Evolutionary conservation across 2,797 vertebrate genomes (phyloP), one percentile per base, ranked within the genome.

Genomic region (Pseudotriccus pelzelni): DNA sequence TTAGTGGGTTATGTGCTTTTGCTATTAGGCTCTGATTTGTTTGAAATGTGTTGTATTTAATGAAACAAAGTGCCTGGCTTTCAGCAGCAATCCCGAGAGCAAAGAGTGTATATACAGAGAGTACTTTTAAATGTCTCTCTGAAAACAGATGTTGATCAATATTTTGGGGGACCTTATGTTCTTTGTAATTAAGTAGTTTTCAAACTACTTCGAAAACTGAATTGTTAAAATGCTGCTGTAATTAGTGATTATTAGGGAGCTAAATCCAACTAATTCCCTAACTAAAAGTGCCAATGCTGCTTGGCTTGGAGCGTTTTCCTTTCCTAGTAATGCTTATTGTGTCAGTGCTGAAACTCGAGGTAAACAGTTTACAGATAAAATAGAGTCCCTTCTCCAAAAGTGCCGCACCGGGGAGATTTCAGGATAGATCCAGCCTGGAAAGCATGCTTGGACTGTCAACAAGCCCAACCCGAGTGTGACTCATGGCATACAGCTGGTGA

Each of bases 391-490:
- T 82, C 59, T 25, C 32, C 32, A 23, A 47, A 83, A 39, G 2
- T 32, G 58, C 24, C 73, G 63, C 36, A 52, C 20, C 73, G 66
- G 77, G 84, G 58, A 44, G 18, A 34, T 89, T 70, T 25, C 60
- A 78, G 95, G 77, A 56, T 34, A 25, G 49, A 81, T 94, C 30
- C 74, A 56, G 75, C 96, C 90, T 77, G 92, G 64, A 23, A 52
- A 47, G 58, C 88, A 12, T 32, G 23, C 27, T 91, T 41, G 78
- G 34, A 2, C 47, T 50, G 69, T 72, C 95, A 93, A 89, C 68
- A 94, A 94, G 92, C 25, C 58, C 55, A 69, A 76, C 90, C 55
- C 56, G 74, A 92, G 37, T 39, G 74, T 66, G 95, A 75, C 34
- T 92, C 63, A 32, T 12, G 39, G 34, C 10, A 13, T 87, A 32